These are phyloP conservation scores for Sclerurus mexicanus DNA, from an alignment of 2,113 vertebrate species.

Conservation along the genomic window DNA sequence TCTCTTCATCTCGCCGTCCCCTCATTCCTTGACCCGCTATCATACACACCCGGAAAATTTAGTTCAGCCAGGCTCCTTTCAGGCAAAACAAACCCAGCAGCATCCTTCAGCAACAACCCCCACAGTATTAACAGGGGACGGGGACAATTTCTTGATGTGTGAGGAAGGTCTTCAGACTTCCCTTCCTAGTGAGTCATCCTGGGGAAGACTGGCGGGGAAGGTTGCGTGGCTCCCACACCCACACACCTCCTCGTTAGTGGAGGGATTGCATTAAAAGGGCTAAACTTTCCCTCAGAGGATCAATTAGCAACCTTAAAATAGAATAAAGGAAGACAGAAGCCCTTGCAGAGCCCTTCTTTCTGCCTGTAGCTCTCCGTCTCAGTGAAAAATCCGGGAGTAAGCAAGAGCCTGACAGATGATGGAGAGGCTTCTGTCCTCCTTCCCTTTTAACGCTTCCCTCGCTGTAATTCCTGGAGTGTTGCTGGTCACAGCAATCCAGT, in stretches of 20 bases:
- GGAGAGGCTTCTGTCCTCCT: conserved; percentile 2
- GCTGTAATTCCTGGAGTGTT: conserved; percentile 37
- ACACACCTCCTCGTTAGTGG: conserved; percentile 16
- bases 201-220: neutral
- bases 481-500: conserved; percentile 19
- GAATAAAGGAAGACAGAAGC: conserved; percentile 30
- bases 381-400: conserved; percentile 36
- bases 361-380: neutral
- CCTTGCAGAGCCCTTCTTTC: conserved; percentile 35
- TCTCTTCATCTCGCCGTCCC: neutral
- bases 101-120: neutral
- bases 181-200: neutral
- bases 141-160: neutral
- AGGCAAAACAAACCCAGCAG: neutral
- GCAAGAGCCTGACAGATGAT: conserved; percentile 9
- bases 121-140: neutral
- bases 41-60: neutral
- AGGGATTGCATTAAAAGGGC: neutral
- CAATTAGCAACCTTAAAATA: conserved; percentile 65
- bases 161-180: neutral
- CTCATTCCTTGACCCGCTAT: conserved; percentile 1
- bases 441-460: conserved; percentile 30
- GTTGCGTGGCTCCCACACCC: conserved; percentile 16
- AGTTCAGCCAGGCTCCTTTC: neutral
- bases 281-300: conserved; percentile 47